A percentile compares a stretch with the other conserved stretches of the same genome.
Evolutionary conservation across 2,888 invertebrate genomes (phyloP).

Genomic region (Amphimallon solstitiale): DNA sequence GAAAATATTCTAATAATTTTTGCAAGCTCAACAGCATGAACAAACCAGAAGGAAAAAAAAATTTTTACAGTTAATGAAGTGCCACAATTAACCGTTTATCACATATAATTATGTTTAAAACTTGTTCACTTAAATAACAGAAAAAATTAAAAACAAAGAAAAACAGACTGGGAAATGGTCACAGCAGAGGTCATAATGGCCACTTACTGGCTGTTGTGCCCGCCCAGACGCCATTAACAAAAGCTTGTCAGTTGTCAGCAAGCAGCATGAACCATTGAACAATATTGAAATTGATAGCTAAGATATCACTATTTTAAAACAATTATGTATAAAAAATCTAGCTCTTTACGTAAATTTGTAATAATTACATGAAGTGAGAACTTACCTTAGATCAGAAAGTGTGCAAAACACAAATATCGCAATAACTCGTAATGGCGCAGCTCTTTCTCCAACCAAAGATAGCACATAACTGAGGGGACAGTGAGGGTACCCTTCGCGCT

Average conservation of each 20-base stretch:
- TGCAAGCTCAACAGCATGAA: too few relatives aligned
- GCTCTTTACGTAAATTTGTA: background rate
- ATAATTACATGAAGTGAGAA: background rate
- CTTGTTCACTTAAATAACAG: background rate
- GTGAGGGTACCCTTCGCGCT: background rate
- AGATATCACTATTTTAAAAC: background rate
- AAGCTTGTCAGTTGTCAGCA: background rate
- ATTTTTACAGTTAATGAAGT: background rate
- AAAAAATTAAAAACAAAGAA: background rate
- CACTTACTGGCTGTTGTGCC: background rate
- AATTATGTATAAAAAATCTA: background rate
- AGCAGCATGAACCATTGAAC: background rate
- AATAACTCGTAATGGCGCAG: background rate
- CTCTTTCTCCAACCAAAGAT: background rate
- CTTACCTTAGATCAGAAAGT: background rate
- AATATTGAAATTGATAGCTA: background rate
- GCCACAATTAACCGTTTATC: background rate
- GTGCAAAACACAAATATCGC: background rate
- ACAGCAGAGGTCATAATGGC: background rate
- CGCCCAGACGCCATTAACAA: background rate
- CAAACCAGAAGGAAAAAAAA: background rate
- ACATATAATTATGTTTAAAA: background rate
- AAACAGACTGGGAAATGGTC: background rate
- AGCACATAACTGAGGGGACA: background rate
- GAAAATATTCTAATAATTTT: background rate